Percentiles rank a stretch among this genome's conserved stretches.
phyloP scores from a whole-genome alignment of 2,888 invertebrate genomes.

The Seira sanloemensis region DNA sequence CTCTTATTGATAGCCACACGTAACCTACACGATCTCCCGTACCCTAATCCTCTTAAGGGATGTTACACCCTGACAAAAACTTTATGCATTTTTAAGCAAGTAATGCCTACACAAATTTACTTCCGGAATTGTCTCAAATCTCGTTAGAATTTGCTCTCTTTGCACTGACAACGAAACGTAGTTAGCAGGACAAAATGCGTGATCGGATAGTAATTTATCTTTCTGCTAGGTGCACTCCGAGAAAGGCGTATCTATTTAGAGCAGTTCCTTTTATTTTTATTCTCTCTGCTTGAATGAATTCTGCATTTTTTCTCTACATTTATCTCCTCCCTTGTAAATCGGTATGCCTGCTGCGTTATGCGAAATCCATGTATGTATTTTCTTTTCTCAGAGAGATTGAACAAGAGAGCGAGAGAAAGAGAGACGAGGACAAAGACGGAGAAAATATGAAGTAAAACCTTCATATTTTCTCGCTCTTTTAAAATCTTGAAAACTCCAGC shows the following conservation, averaged over 20 bases:
- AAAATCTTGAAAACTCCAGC: slow-evolving; percentile 14
- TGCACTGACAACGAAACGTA: background rate
- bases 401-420: background rate
- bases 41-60: slow-evolving; percentile 5
- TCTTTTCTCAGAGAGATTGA: background rate
- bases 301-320: slow-evolving; percentile 4
- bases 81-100: slow-evolving; percentile 9
- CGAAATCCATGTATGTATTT: no score
- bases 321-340: no score
- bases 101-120: slow-evolving; percentile 7
- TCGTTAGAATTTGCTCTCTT: background rate
- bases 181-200: no score
- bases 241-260: background rate
- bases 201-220: slow-evolving; percentile 3
- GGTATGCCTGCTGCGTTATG: background rate
- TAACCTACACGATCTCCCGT: slow-evolving; percentile 1
- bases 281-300: background rate
- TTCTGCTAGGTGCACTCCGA: background rate
- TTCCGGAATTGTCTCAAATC: slow-evolving; percentile 5
- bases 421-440: background rate
- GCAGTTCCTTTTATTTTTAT: background rate
- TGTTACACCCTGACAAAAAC: background rate
- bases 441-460: background rate
- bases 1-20: slow-evolving; percentile 4
- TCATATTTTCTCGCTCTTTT: background rate